Conservation (phyloP, 2,113 vertebrate genomes). For the Proterorhinus semilunaris region DNA sequence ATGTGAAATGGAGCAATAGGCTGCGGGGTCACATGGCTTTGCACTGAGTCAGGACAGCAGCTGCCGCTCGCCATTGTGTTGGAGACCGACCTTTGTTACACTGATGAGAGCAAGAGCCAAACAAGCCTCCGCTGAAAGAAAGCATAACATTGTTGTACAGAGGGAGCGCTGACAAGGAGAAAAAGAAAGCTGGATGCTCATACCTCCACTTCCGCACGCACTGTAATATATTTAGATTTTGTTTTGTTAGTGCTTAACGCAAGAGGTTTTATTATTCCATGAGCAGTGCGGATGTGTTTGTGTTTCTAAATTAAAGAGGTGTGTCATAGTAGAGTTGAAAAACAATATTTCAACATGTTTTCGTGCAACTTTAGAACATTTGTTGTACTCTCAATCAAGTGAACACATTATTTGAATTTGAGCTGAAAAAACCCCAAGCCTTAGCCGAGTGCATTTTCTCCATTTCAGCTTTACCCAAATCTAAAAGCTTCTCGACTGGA, state of each 20-base stretch:
- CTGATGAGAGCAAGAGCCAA: slow-evolving; percentile 40
- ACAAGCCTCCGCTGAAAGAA: slow-evolving; percentile 29
- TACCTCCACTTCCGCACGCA: background rate
- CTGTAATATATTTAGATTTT: background rate
- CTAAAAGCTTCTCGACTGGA: too few relatives aligned
- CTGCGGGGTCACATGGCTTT: slow-evolving; percentile 41
- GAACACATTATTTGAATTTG: too few relatives aligned
- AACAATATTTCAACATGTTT: background rate
- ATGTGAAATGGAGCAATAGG: slow-evolving; percentile 34
- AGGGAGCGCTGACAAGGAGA: background rate
- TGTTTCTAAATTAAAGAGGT: background rate
- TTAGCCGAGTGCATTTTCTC: too few relatives aligned
- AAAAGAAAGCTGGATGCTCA: background rate
- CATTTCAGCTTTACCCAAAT: too few relatives aligned
- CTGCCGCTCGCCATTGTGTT: slow-evolving; percentile 59
- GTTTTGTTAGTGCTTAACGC: background rate
- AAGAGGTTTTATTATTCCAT: background rate
- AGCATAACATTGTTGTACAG: slow-evolving; percentile 24
- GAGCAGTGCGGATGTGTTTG: background rate
- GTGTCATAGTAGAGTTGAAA: background rate
- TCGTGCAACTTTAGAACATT: background rate
- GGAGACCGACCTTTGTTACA: slow-evolving; percentile 50
- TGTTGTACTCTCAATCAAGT: too few relatives aligned
- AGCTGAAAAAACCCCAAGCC: too few relatives aligned
- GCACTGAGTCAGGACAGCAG: slow-evolving; percentile 58